phyloP scores from a whole-genome alignment of 2,113 vertebrate genomes.

The Saimiri boliviensis region DNA sequence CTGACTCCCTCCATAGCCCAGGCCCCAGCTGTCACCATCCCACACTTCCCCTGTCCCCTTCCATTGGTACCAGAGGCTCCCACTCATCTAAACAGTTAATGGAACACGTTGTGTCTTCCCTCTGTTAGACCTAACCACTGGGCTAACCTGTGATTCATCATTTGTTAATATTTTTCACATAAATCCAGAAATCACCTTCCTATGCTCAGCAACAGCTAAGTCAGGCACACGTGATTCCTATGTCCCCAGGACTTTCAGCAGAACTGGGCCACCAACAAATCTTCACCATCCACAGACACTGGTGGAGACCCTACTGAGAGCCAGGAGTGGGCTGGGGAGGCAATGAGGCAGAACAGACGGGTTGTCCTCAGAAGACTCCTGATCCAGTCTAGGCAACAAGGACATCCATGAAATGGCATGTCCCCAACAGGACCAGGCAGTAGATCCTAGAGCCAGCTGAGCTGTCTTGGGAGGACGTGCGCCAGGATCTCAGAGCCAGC shows the following conservation, averaged over 20 bases:
- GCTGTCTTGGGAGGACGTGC: not conserved
- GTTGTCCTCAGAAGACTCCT: not conserved
- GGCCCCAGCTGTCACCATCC: not conserved
- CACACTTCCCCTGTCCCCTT: not conserved
- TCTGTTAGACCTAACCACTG: not conserved
- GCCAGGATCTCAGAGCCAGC: not conserved
- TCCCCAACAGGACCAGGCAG: not conserved
- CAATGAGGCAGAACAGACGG: not conserved
- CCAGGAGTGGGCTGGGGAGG: not conserved
- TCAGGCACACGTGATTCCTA: not conserved
- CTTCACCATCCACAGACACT: not conserved
- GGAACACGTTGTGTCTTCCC: not conserved
- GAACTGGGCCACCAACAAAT: not conserved
- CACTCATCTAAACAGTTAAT: not conserved
- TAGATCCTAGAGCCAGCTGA: rapidly evolving
- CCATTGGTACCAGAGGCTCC: not conserved
- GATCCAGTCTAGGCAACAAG: not conserved
- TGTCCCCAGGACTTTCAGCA: not conserved
- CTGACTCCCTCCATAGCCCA: not conserved
- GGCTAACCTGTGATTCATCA: not conserved
- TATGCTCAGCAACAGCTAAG: not conserved
- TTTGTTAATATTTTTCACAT: not conserved
- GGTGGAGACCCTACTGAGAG: not conserved
- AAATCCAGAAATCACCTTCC: not conserved
- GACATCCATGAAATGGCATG: not conserved